Evolutionary conservation across 2,888 invertebrate genomes (phyloP).

Genomic region (Lochmaea crataegi): DNA sequence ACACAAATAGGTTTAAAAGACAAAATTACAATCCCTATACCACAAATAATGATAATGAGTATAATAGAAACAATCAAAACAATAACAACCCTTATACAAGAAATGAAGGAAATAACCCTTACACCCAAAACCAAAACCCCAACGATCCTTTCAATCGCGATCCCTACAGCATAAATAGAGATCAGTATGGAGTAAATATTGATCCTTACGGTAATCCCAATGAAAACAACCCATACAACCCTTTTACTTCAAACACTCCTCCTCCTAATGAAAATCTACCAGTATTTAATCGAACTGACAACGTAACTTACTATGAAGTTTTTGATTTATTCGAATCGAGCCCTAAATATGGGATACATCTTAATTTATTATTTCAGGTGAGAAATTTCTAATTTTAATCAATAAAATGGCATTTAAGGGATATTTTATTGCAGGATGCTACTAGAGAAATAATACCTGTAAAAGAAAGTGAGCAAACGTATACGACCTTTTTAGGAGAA

Average conservation of each 20-base stretch:
- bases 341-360: conserved; percentile 73
- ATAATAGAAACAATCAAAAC: conserved; percentile 30
- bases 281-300: conserved; percentile 49
- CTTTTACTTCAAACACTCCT: conserved; percentile 1
- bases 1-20: conserved; percentile 52
- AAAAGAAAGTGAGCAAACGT: conserved; percentile 80
- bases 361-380: conserved; percentile 85
- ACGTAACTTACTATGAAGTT: conserved; percentile 66
- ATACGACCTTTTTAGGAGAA: conserved; percentile 77
- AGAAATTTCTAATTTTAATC: background rate
- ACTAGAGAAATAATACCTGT: conserved; percentile 75
- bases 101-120: conserved; percentile 29
- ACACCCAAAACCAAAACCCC: conserved; percentile 38
- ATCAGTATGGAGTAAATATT: conserved; percentile 59
- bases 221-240: conserved; percentile 30
- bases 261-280: conserved; percentile 29
- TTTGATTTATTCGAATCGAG: conserved; percentile 82
- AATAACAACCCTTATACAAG: conserved; percentile 24
- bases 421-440: conserved; percentile 74
- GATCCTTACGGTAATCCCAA: conserved; percentile 55
- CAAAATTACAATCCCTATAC: conserved; percentile 44
- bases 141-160: conserved; percentile 54
- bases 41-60: conserved; percentile 38
- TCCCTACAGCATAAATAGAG: conserved; percentile 56
- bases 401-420: no score